Percentiles rank a stretch among this genome's conserved stretches.
Conservation (phyloP, 2,888 invertebrate genomes). For the Ametastegia equiseti region DNA sequence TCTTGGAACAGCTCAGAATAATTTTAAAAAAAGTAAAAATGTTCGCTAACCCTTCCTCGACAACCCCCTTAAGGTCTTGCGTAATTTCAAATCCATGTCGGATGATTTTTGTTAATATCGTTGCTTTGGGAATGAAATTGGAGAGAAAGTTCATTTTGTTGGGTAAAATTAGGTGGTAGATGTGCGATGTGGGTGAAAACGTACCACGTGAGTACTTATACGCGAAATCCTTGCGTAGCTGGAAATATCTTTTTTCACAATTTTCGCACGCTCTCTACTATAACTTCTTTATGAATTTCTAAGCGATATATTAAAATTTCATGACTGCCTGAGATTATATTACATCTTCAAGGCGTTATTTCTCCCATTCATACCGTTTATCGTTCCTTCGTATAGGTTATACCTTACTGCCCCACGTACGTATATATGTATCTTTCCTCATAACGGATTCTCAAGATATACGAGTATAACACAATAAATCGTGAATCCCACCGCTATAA, state of each 20-base stretch:
- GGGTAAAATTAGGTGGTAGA: not conserved
- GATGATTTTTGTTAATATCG: not conserved
- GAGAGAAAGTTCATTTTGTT: not conserved
- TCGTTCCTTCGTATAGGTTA: not conserved
- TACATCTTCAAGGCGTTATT: conserved; percentile 28
- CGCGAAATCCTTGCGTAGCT: not conserved
- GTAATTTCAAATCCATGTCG: too few species aligned
- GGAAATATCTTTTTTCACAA: not conserved
- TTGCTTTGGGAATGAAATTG: not conserved
- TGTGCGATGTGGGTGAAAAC: too few species aligned
- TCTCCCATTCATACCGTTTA: conserved; percentile 4
- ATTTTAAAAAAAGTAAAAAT: too few species aligned
- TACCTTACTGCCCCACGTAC: not conserved
- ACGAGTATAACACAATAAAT: not conserved
- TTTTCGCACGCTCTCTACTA: not conserved
- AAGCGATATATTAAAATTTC: conserved; percentile 24
- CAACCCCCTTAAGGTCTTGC: too few species aligned
- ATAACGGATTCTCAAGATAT: not conserved
- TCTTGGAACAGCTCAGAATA: too few species aligned
- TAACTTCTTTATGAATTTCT: conserved; percentile 20
- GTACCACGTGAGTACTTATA: not conserved
- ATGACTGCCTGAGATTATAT: conserved; percentile 1
- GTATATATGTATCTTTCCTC: not conserved
- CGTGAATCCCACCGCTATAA: not conserved
- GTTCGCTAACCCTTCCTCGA: too few species aligned